These are phyloP conservation scores for Peucedramus taeniatus DNA, from an alignment of 2,113 vertebrate genomes.

Conservation along the genomic window DNA sequence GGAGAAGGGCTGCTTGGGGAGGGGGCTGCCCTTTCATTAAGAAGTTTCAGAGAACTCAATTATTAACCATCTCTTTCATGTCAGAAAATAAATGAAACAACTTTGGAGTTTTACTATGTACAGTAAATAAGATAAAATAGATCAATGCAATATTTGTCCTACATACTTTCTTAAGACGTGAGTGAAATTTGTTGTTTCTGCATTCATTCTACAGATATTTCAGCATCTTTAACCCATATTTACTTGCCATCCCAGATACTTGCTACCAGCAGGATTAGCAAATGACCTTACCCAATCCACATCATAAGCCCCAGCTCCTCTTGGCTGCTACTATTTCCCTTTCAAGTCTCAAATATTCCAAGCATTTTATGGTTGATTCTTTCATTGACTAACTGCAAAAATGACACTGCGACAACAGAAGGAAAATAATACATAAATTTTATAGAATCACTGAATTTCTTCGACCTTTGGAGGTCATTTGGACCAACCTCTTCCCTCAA, in stretches of 20 bases:
- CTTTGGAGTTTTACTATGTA: not conserved
- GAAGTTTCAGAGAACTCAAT: not conserved
- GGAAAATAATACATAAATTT: fast-evolving
- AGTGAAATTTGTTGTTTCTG: not conserved
- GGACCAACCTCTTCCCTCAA: not conserved
- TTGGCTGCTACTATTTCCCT: not conserved
- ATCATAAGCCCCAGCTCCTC: not conserved
- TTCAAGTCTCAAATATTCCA: not conserved
- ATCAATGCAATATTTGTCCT: not conserved
- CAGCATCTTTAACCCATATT: not conserved
- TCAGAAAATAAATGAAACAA: not conserved
- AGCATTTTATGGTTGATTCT: not conserved
- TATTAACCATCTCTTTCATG: not conserved
- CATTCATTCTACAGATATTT: not conserved
- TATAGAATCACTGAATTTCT: not conserved
- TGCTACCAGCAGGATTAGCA: not conserved
- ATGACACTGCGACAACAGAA: not conserved
- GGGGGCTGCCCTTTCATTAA: not conserved
- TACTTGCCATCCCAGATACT: not conserved
- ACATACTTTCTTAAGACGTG: not conserved
- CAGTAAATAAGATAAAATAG: not conserved
- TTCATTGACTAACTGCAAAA: not conserved
- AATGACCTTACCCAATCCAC: not conserved
- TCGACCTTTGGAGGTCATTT: not conserved
- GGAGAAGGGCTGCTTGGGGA: not conserved